Evolutionary conservation across 2,113 vertebrate species (phyloP).

Genomic region (Lophura nycthemera): DNA sequence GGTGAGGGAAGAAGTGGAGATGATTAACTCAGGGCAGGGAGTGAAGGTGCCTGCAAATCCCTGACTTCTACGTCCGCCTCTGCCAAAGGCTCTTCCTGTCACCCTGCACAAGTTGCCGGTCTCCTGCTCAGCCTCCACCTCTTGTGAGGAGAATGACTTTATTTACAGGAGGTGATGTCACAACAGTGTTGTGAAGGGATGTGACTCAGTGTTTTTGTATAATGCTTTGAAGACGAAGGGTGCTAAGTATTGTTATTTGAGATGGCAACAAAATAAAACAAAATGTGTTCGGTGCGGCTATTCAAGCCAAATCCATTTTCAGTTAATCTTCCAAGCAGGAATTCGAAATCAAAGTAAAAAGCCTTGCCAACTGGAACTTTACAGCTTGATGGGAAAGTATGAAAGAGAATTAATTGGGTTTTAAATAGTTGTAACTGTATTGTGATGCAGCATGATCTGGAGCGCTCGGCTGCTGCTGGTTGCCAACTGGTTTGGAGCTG

Average conservation of each 20-base stretch:
- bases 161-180: conserved; percentile 57
- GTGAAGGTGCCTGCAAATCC: background rate
- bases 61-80: background rate
- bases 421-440: conserved; percentile 58
- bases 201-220: conserved; percentile 66
- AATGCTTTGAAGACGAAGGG: conserved; percentile 64
- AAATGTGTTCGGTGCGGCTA: conserved; percentile 31
- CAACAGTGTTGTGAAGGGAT: conserved; percentile 32
- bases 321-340: conserved; percentile 58
- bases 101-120: background rate
- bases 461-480: background rate
- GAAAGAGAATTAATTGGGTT: conserved; percentile 61
- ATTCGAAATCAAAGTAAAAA: conserved; percentile 66
- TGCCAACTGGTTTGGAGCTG: conserved; percentile 18
- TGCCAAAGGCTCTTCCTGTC: background rate
- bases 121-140: background rate
- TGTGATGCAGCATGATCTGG: conserved; percentile 25
- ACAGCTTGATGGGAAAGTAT: conserved; percentile 43
- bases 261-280: conserved; percentile 69
- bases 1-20: background rate
- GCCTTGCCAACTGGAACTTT: conserved; percentile 52
- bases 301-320: conserved; percentile 46
- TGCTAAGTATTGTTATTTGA: conserved; percentile 66
- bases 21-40: background rate
- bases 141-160: conserved; percentile 6